These are phyloP conservation scores for Ataeniobius toweri DNA, from an alignment of 2,797 vertebrate genomes.

Conservation along the genomic window DNA sequence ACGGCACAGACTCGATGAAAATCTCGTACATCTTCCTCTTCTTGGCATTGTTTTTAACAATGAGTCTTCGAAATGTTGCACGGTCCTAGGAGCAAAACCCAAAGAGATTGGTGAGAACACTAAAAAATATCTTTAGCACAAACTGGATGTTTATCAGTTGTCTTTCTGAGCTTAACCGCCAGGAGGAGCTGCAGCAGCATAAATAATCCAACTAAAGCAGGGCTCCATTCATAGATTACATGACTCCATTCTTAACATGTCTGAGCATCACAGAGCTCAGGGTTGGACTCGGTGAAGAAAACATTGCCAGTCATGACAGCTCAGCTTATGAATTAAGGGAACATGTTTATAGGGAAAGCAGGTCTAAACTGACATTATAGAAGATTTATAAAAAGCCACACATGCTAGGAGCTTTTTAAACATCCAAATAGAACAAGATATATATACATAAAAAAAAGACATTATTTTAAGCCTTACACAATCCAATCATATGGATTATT, in stretches of 20 bases:
- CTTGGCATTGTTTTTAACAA: conserved; percentile 96
- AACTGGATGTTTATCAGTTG: neutral
- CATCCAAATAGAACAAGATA: conserved; percentile 7
- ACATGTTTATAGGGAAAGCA: neutral
- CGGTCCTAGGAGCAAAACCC: conserved; percentile 84
- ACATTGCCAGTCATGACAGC: neutral
- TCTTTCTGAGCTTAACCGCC: conserved; percentile 49
- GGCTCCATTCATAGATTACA: conserved; percentile 64
- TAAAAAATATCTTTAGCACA: neutral
- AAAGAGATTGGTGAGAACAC: conserved; percentile 11
- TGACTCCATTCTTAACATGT: conserved; percentile 66
- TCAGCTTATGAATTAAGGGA: neutral
- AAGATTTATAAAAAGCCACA: neutral
- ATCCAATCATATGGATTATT: neutral
- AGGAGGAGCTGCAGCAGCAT: conserved; percentile 59
- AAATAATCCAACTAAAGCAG: neutral
- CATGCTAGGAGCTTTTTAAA: too few species aligned
- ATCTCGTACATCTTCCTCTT: conserved; percentile 93
- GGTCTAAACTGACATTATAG: neutral
- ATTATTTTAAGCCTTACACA: neutral
- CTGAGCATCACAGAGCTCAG: conserved; percentile 17
- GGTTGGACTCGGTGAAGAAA: neutral
- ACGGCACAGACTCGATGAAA: conserved; percentile 95
- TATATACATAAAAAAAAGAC: neutral
- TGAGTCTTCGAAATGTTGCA: conserved; percentile 96